Evolutionary conservation across 2,888 invertebrate genomes (phyloP).

Genomic region (Athalia circularis): DNA sequence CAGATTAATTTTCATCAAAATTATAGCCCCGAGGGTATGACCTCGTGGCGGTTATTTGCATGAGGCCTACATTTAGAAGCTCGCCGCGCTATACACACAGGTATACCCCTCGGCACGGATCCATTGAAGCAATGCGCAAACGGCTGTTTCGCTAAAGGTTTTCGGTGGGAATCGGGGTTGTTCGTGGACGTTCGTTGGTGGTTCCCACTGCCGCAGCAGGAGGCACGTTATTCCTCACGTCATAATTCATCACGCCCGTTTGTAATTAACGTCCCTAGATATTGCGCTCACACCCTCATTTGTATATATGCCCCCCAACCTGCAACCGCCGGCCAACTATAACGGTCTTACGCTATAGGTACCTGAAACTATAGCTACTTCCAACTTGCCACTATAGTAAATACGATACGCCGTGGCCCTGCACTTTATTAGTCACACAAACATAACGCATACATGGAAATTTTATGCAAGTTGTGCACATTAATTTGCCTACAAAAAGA

Average conservation of each 20-base stretch:
- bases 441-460: neutral
- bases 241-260: slow-evolving; percentile 48
- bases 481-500: neutral
- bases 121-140: slow-evolving; percentile 24
- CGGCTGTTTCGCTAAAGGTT: slow-evolving; percentile 17
- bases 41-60: too few relatives aligned
- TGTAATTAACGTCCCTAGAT: slow-evolving; percentile 48
- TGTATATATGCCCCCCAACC: slow-evolving; percentile 38
- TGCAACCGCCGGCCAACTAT: slow-evolving; percentile 1
- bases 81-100: neutral
- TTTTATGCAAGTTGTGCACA: neutral
- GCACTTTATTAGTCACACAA: neutral
- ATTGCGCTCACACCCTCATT: slow-evolving; percentile 48
- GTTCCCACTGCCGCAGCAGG: slow-evolving; percentile 31
- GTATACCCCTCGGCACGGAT: neutral
- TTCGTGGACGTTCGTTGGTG: slow-evolving; percentile 20
- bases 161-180: slow-evolving; percentile 32
- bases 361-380: slow-evolving; percentile 5
- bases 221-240: slow-evolving; percentile 48
- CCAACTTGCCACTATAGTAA: neutral
- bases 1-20: too few relatives aligned
- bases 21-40: too few relatives aligned
- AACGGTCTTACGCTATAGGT: slow-evolving; percentile 15
- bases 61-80: neutral
- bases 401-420: neutral